Conservation (phyloP, 2,888 invertebrate genomes). For the Xanthorhoe spadicearia region DNA sequence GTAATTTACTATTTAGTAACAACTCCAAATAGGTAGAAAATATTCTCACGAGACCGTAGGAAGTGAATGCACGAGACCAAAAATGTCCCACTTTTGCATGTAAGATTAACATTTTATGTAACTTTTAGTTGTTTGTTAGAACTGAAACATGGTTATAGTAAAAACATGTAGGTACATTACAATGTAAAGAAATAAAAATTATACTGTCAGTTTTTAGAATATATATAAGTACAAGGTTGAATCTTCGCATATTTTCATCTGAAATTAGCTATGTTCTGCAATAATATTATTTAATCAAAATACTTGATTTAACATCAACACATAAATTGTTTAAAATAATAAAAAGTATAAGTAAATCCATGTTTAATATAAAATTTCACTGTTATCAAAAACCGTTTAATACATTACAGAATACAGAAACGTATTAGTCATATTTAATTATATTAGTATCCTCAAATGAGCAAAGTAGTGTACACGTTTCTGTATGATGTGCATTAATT, state of each 20-base stretch:
- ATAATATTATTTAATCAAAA: no score
- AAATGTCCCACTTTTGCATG: slow-evolving; percentile 30
- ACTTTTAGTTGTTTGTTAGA: slow-evolving; percentile 18
- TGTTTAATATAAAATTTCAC: neutral
- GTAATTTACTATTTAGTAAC: slow-evolving; percentile 2
- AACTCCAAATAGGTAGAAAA: slow-evolving; percentile 7
- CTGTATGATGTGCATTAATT: slow-evolving; percentile 34
- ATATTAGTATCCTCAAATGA: slow-evolving; percentile 58
- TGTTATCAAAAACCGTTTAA: neutral
- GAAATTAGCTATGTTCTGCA: neutral
- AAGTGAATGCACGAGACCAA: slow-evolving; percentile 31
- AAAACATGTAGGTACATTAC: neutral
- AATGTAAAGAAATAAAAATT: neutral
- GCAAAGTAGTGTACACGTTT: slow-evolving; percentile 39
- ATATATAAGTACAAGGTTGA: neutral
- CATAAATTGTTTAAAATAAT: no score
- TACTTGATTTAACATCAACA: no score
- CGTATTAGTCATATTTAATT: neutral
- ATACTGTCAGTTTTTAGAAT: neutral
- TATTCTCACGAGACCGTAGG: slow-evolving; percentile 28
- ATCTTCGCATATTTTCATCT: neutral
- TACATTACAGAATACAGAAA: neutral
- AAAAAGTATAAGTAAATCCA: no score
- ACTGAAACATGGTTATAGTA: neutral
- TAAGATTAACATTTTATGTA: slow-evolving; percentile 33